These are phyloP conservation scores for Dioctria linearis DNA, from an alignment of 2,888 invertebrate species.

Conservation along the genomic window DNA sequence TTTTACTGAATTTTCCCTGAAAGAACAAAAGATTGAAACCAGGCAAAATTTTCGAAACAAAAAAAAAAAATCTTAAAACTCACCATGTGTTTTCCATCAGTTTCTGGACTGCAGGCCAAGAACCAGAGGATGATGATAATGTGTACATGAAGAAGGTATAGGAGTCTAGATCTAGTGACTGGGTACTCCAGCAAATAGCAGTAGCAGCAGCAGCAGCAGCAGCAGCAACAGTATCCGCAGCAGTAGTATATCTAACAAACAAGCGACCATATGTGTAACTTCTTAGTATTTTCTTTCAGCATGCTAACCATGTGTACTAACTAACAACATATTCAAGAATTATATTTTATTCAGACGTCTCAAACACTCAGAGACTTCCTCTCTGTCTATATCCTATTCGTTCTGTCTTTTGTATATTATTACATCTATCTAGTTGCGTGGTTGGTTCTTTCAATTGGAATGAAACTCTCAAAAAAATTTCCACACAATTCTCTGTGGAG, in stretches of 20 bases:
- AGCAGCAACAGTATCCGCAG: not conserved
- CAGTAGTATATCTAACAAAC: not conserved
- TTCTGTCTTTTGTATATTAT: slow-evolving; percentile 7
- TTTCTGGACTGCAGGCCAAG: slow-evolving; percentile 23
- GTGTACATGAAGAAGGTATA: slow-evolving; percentile 25
- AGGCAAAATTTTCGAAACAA: not conserved
- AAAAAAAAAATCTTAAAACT: slow-evolving; percentile 5
- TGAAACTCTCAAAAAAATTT: slow-evolving; percentile 10
- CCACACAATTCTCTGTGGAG: slow-evolving; percentile 19
- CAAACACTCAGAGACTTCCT: slow-evolving; percentile 21
- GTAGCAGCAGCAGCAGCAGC: not conserved
- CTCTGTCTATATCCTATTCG: slow-evolving; percentile 4
- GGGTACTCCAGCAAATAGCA: not conserved
- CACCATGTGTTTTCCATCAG: slow-evolving; percentile 49
- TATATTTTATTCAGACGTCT: slow-evolving; percentile 17
- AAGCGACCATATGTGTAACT: slow-evolving; percentile 32
- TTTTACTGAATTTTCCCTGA: slow-evolving; percentile 7
- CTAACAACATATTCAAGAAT: not conserved
- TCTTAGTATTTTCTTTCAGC: slow-evolving; percentile 44
- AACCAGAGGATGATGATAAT: slow-evolving; percentile 40
- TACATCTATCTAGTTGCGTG: not conserved
- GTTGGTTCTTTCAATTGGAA: not conserved
- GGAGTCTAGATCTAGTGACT: not conserved
- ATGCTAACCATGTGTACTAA: slow-evolving; percentile 42
- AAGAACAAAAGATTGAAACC: slow-evolving; percentile 40